These are phyloP conservation scores for Acronicta alni DNA, from an alignment of 2,888 invertebrate species.

Conservation along the genomic window DNA sequence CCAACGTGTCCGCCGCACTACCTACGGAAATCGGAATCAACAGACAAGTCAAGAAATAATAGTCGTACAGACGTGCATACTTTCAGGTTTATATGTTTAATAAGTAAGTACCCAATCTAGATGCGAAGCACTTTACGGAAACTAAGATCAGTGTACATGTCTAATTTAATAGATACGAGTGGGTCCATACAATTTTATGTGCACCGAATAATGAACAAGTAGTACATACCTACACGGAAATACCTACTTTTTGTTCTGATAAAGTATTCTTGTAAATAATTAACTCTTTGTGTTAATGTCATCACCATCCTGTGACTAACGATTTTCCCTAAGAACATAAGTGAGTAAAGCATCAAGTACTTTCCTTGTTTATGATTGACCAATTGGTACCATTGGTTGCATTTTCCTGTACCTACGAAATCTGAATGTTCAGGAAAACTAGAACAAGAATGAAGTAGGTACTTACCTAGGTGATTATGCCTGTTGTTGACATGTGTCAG, in stretches of 20 bases:
- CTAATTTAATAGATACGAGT: no score
- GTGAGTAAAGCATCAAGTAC: slow-evolving; percentile 25
- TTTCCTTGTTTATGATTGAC: not conserved
- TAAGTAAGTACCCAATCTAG: no score
- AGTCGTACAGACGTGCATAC: no score
- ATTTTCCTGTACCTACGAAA: slow-evolving; percentile 40
- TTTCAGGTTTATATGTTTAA: no score
- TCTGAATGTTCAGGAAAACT: slow-evolving; percentile 39
- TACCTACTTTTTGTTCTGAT: not conserved
- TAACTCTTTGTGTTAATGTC: not conserved
- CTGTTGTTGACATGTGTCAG: slow-evolving; percentile 33
- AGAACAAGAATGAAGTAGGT: slow-evolving; percentile 7
- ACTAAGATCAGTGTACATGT: no score
- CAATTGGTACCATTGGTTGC: not conserved
- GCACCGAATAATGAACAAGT: no score
- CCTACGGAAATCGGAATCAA: no score
- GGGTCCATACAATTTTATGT: no score
- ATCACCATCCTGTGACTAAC: slow-evolving; percentile 20
- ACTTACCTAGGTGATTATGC: not conserved
- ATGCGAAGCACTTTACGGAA: no score
- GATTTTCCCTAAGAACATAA: slow-evolving; percentile 37
- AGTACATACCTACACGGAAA: not conserved
- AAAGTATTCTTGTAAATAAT: not conserved
- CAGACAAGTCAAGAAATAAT: no score
- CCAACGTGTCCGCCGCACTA: no score